These are phyloP conservation scores for Tautogolabrus adspersus DNA, from an alignment of 2,113 vertebrate genomes.

Conservation along the genomic window DNA sequence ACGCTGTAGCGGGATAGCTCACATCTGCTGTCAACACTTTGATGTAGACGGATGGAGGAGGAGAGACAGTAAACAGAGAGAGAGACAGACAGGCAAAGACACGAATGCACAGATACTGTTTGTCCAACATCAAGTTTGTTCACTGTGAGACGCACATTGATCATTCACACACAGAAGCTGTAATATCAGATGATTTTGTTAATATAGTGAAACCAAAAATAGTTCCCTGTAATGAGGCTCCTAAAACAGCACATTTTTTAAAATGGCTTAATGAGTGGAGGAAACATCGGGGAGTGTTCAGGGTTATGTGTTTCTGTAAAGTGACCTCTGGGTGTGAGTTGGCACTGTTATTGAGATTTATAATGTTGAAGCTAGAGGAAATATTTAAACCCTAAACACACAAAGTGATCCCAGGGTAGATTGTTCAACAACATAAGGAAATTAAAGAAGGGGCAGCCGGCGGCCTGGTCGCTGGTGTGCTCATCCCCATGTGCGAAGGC, in stretches of 20 bases:
- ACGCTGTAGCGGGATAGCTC: constrained; percentile 13
- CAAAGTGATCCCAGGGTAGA: not conserved
- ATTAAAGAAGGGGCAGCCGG: no score
- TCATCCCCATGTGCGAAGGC: no score
- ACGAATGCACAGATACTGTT: not conserved
- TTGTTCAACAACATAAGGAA: no score
- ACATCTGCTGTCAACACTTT: constrained; percentile 37
- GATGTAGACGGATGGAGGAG: constrained; percentile 44
- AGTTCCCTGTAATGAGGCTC: not conserved
- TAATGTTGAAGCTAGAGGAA: not conserved
- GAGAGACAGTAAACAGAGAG: constrained; percentile 4
- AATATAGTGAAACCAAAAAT: not conserved
- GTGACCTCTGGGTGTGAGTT: not conserved
- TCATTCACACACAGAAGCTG: not conserved
- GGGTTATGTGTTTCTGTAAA: not conserved
- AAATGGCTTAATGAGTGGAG: not conserved
- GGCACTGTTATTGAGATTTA: not conserved
- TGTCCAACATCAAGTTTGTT: constrained; percentile 2
- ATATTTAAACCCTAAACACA: not conserved
- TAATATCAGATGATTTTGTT: no score
- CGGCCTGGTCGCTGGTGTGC: no score
- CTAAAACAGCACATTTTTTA: not conserved
- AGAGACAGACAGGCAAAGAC: not conserved
- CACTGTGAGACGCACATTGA: not conserved
- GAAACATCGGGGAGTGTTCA: not conserved